phyloP scores from a whole-genome alignment of 1,140 invertebrate genomes.

The Cotesia chilonis region DNA sequence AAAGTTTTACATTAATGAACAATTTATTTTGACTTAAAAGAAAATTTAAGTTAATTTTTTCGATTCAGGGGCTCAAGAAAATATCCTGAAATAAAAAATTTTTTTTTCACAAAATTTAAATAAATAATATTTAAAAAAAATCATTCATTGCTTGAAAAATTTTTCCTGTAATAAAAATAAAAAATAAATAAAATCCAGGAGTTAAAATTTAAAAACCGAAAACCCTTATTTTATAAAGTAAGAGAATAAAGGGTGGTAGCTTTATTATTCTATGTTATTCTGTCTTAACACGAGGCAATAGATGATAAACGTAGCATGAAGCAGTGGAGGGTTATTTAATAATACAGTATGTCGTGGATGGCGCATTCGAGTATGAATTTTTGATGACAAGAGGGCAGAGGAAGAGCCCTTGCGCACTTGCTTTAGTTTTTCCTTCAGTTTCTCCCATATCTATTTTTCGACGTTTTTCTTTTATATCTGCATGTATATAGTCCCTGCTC shows the following conservation, averaged over 20 bases:
- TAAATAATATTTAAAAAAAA: too few relatives aligned
- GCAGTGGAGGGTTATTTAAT: conserved; percentile 44
- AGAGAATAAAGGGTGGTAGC: not conserved
- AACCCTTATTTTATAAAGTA: too few relatives aligned
- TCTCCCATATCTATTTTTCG: not conserved
- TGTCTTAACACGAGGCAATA: not conserved
- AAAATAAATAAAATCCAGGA: too few relatives aligned
- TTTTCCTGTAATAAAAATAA: too few relatives aligned
- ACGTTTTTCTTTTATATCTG: not conserved
- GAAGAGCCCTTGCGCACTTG: conserved; percentile 3
- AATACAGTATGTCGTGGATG: conserved; percentile 40
- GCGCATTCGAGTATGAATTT: conserved; percentile 44
- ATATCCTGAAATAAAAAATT: too few relatives aligned
- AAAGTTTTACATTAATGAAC: too few relatives aligned
- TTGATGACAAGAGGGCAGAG: conserved; percentile 37
- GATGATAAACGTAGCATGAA: conserved; percentile 39
- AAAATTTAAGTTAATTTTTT: too few relatives aligned
- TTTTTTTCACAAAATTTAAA: too few relatives aligned
- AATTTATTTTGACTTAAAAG: too few relatives aligned
- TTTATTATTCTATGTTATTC: conserved; percentile 2
- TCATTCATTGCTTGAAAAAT: too few relatives aligned
- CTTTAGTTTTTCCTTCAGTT: conserved; percentile 10
- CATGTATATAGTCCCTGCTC: not conserved
- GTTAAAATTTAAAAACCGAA: too few relatives aligned
- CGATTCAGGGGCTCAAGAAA: too few relatives aligned